Percentiles rank a stretch among this genome's conserved stretches.
phyloP scores from a whole-genome alignment of 2,888 invertebrate genomes.

The Cheiracanthium punctorium region DNA sequence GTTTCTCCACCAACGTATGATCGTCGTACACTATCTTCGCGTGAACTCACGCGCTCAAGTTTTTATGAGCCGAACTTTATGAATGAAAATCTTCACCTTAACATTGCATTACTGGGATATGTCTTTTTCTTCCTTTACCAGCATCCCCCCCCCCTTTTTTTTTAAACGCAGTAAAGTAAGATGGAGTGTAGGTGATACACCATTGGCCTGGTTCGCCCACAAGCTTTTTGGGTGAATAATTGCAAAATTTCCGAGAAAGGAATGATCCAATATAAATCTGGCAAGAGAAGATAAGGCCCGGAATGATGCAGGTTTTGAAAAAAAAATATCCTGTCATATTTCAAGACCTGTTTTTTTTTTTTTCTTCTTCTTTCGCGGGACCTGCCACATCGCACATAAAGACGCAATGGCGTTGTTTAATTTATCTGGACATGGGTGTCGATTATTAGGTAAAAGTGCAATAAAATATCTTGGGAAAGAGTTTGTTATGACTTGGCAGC shows the following conservation, averaged over 20 bases:
- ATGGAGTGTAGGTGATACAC: slow-evolving; percentile 3
- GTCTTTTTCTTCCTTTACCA: not conserved
- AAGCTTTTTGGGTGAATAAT: not conserved
- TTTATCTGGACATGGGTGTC: too few relatives aligned
- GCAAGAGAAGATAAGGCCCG: not conserved
- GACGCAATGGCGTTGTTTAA: too few relatives aligned
- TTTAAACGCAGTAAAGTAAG: not conserved
- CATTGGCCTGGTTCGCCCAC: slow-evolving; percentile 5
- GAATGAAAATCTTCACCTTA: slow-evolving; percentile 21
- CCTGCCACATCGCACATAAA: too few relatives aligned
- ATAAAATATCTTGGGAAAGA: too few relatives aligned
- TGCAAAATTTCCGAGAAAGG: not conserved
- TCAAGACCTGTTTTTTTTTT: too few relatives aligned
- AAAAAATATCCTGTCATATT: too few relatives aligned
- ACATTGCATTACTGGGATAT: not conserved
- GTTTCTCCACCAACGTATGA: not conserved
- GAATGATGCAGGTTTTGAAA: too few relatives aligned
- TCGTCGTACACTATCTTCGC: slow-evolving; percentile 3
- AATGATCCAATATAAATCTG: not conserved
- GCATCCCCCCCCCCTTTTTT: not conserved
- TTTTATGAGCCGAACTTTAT: slow-evolving; percentile 19
- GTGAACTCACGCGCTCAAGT: not conserved
- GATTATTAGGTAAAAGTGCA: too few relatives aligned
- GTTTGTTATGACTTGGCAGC: too few relatives aligned
- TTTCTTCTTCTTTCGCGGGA: too few relatives aligned